Evolutionary conservation across 2,113 vertebrate species (phyloP), one percentile per base, ranked within the genome.

Genomic region (Peromyscus leucopus): DNA sequence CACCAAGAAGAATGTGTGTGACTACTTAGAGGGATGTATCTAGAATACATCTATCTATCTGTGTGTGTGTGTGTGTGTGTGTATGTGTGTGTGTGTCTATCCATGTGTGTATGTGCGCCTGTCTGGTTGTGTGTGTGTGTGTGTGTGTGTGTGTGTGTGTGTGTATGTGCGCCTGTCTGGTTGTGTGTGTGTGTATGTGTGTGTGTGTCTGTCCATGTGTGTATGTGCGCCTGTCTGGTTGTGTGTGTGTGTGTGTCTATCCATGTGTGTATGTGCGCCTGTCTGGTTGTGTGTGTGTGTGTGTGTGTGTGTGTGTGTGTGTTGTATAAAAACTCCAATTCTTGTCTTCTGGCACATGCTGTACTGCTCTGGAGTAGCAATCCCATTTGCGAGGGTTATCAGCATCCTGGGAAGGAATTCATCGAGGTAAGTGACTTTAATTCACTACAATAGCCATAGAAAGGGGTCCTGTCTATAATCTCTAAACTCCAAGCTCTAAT

Each of bases 311-410:
- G 28, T 65, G 7, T 46, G 61, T 63, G 15, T 85, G 8, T 63
- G 1, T 13, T 10, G 15, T 67, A 71, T 55, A 88, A 88, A 89
- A 78, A 31, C 61, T 16, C 94, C 75, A 88, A 9, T 5, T 21
- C 46, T 93, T 75, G 11, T 90, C 88, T 97, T 93, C 59, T n/a
- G 92, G 69, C 91, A 94, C 71, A 85, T 89, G 59, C 72, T 86
- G 0, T 85, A 67, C 76, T 91, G 74, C 24, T 89, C 76, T n/a
- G 36, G 96, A 67, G 82, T 57, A 94, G 94, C 96, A 97, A 96
- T 97, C 69, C 93, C 88, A 85, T 97, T 96, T 97, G 78, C 82
- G 89, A 98, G 94, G 79, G 89, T 95, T 97, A 94, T 96, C 97
- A 96, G 82, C 55, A 79, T 74, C 87, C 79, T 51, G 55, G 93